Conservation (phyloP, 2,797 vertebrate genomes). For the Jordanella pulchra region DNA sequence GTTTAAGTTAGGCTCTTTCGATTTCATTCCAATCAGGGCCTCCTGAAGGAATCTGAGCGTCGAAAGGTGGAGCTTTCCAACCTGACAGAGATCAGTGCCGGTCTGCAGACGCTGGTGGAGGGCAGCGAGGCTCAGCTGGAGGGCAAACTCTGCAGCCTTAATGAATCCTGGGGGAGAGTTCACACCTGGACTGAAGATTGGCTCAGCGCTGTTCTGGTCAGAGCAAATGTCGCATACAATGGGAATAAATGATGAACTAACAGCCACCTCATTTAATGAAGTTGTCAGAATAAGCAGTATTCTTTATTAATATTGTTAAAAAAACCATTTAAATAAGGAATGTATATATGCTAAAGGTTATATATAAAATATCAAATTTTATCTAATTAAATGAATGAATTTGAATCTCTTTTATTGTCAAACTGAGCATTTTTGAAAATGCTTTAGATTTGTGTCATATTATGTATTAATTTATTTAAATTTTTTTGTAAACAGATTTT, state of each 20-base stretch:
- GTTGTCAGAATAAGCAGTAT: neutral
- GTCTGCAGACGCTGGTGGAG: constrained; percentile 88
- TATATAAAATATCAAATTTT: neutral
- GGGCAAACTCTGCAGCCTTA: constrained; percentile 86
- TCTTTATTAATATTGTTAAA: constrained; percentile 4
- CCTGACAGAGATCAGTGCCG: constrained; percentile 87
- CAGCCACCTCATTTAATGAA: neutral
- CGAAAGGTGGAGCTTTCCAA: constrained; percentile 85
- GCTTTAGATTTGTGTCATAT: too few relatives aligned
- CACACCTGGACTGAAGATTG: constrained; percentile 92
- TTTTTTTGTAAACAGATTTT: neutral
- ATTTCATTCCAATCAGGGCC: constrained; percentile 78
- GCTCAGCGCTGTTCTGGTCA: constrained; percentile 90
- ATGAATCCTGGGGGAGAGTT: constrained; percentile 87
- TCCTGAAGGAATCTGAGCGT: constrained; percentile 91
- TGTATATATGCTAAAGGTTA: neutral
- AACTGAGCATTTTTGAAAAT: neutral
- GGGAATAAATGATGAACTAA: constrained; percentile 15
- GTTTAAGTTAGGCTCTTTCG: neutral
- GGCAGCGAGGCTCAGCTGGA: constrained; percentile 86
- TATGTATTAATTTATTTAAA: too few relatives aligned
- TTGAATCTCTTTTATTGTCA: neutral
- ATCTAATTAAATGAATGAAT: too few relatives aligned
- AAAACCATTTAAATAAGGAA: too few relatives aligned
- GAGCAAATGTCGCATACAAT: constrained; percentile 42